Conservation (phyloP, 2,113 vertebrate species). For the Macaca nemestrina region DNA sequence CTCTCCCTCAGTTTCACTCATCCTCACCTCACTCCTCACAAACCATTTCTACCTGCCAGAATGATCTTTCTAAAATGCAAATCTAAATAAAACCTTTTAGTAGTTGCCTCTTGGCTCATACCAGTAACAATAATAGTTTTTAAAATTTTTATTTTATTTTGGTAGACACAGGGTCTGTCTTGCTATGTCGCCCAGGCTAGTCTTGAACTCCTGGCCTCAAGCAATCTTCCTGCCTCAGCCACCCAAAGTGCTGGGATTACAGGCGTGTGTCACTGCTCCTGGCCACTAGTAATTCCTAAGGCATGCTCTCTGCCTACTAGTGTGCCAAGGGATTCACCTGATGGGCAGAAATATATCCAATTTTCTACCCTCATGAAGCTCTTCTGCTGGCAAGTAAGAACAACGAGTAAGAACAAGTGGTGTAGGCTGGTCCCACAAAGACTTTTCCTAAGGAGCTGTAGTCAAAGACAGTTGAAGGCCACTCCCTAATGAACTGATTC, state of each 20-base stretch:
- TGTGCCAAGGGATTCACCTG: neutral
- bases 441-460: neutral
- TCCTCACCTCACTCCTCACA: neutral
- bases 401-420: neutral
- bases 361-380: neutral
- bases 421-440: neutral
- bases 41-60: neutral
- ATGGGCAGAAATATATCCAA: neutral
- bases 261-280: no score
- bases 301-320: neutral
- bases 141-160: no score
- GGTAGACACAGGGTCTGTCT: no score
- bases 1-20: neutral
- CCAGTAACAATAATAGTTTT: neutral
- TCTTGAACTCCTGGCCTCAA: no score
- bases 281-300: neutral
- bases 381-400: neutral
- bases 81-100: neutral
- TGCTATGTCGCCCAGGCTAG: no score
- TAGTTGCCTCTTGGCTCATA: neutral
- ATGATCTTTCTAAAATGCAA: constrained; percentile 1
- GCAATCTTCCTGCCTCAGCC: no score
- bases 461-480: neutral
- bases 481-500: neutral
- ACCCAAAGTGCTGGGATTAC: no score